Evolutionary conservation across 2,113 vertebrate genomes (phyloP), one percentile per base, ranked within the genome.

Genomic region (Aramus guarauna): DNA sequence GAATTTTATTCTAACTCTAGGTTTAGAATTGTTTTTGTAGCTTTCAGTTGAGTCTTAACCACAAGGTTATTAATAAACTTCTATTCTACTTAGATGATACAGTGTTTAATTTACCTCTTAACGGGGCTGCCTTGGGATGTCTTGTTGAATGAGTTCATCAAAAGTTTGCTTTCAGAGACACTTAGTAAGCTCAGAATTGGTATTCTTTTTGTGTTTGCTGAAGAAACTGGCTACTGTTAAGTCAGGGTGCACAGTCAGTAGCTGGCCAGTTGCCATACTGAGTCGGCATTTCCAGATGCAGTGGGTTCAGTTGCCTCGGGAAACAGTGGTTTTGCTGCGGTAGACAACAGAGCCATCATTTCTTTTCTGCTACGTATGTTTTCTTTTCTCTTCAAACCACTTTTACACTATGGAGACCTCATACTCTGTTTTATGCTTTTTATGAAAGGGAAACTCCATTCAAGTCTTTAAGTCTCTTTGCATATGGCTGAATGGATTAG

Each of bases 241-340:
- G 78, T 77, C 5, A 17, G 84, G 74, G 39, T 73, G 92, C 80
- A 12, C 27, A 78, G 91, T 91, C 77, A 85, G 91, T 72, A 89
- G 89, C 93, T 97, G 96, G 95, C 91, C 29, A 3, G 30, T 79
- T 88, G 95, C 95, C 94, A 53, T 64, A 53, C 89, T 89, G 87
- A 96, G 91, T 94, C 1, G 34, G 92, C 96, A 80, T 95, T 97
- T 97, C 90, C 90, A 95, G 85, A 83, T 92, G 81, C 85, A 48
- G 0, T 59, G 69, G 75, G 3, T 73, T 95, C 58, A 45, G 73
- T 87, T 88, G 80, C 81, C 89, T 94, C 30, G 0, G 88, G 94
- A 91, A 96, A 90, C 77, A 19, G 80, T 88, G 87, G 41, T 62
- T 96, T 95, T 92, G 84, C 87, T 90, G 84, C 4, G 1, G 71